Conservation (phyloP, 2,113 vertebrate genomes). For the Oxyura jamaicensis region DNA sequence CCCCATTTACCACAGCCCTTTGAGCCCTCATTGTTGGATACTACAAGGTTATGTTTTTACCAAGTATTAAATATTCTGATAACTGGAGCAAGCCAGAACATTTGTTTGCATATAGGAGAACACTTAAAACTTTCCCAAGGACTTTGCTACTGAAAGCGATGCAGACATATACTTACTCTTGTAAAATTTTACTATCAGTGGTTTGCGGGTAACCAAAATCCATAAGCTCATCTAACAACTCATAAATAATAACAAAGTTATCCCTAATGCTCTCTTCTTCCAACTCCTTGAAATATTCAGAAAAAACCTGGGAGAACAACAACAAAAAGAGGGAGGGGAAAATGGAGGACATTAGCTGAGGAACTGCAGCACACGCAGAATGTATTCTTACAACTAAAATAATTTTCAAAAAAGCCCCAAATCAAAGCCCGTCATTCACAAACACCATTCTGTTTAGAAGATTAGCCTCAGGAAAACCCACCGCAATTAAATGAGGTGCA, state of each 20-base stretch:
- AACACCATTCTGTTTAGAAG: not conserved
- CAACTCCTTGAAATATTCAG: slow-evolving; percentile 98
- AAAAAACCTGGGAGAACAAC: slow-evolving; percentile 86
- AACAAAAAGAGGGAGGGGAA: not conserved
- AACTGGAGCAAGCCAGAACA: not conserved
- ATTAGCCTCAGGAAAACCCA: not conserved
- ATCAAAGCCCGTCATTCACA: not conserved
- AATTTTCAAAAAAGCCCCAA: not conserved
- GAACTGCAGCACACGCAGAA: not conserved
- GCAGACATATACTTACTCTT: slow-evolving; percentile 87
- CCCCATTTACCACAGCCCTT: too few relatives aligned
- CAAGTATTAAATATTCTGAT: not conserved
- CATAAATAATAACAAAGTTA: slow-evolving; percentile 99
- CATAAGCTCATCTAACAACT: slow-evolving; percentile 98
- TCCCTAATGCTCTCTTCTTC: slow-evolving; percentile 99
- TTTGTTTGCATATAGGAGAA: not conserved
- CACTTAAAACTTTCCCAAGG: not conserved
- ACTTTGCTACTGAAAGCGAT: not conserved
- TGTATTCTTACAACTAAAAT: not conserved
- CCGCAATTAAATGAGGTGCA: not conserved
- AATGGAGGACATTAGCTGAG: not conserved
- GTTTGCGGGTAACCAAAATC: slow-evolving; percentile 99
- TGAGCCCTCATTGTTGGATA: not conserved
- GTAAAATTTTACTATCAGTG: slow-evolving; percentile 98
- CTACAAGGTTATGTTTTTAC: not conserved